phyloP scores from a whole-genome alignment of 2,797 vertebrate species.

The Chanos chanos region DNA sequence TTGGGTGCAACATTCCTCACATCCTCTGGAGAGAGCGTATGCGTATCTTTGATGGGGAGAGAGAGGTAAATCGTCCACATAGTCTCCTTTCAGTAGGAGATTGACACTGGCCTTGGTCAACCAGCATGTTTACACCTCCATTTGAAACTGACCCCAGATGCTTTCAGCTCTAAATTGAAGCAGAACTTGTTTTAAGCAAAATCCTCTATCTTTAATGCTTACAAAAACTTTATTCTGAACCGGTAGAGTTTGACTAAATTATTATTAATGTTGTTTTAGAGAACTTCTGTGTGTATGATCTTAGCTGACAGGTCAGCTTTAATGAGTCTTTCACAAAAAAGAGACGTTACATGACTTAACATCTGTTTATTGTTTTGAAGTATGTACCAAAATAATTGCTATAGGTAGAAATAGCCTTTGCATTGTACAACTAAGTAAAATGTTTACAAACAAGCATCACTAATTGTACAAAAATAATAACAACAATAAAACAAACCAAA shows the following conservation, averaged over 20 bases:
- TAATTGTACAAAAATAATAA: constrained; percentile 85
- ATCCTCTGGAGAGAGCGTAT: constrained; percentile 51
- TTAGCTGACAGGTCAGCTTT: not conserved
- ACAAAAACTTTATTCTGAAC: too few species aligned
- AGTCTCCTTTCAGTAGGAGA: constrained; percentile 11
- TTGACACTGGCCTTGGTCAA: constrained; percentile 23
- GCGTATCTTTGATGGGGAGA: constrained; percentile 37
- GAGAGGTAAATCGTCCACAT: constrained; percentile 27
- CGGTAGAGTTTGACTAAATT: too few species aligned
- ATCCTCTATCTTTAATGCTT: too few species aligned
- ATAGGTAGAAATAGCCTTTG: constrained; percentile 82
- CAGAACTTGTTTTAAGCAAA: too few species aligned
- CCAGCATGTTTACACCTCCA: too few species aligned
- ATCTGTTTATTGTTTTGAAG: constrained; percentile 89
- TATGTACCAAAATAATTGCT: constrained; percentile 87
- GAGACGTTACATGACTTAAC: constrained; percentile 53
- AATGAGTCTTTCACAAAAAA: too few species aligned
- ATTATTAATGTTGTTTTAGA: too few species aligned
- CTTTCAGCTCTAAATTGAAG: too few species aligned
- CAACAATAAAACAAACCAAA: constrained; percentile 62
- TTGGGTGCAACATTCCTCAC: constrained; percentile 64
- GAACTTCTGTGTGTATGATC: not conserved
- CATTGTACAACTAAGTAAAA: constrained; percentile 89
- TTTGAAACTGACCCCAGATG: too few species aligned
- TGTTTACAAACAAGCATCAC: constrained; percentile 87